Conservation (phyloP, 1,140 invertebrate species). For the Cotesia typhae region DNA sequence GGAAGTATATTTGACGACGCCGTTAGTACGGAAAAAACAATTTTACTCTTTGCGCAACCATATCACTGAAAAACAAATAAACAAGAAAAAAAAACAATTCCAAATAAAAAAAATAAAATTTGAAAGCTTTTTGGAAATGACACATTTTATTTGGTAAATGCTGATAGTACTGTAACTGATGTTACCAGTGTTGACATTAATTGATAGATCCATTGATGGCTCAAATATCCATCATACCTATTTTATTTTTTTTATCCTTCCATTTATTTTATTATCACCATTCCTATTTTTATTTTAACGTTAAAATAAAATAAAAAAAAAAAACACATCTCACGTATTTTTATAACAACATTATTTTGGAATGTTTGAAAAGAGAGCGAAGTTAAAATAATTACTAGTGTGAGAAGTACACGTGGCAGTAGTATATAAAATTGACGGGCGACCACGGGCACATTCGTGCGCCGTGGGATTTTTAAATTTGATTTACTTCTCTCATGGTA, state of each 20-base stretch:
- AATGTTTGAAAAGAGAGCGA: neutral
- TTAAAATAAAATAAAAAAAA: neutral
- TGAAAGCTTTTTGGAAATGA: neutral
- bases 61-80: neutral
- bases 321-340: neutral
- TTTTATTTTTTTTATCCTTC: constrained; percentile 7
- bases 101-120: constrained; percentile 3
- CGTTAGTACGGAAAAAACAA: neutral
- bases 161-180: neutral
- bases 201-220: constrained; percentile 21
- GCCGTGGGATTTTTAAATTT: constrained; percentile 63
- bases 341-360: no score
- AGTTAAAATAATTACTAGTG: constrained; percentile 13
- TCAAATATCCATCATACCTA: neutral
- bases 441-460: constrained; percentile 44
- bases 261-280: neutral
- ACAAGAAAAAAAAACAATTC: neutral
- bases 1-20: neutral
- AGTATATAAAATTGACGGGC: constrained; percentile 12
- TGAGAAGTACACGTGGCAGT: neutral
- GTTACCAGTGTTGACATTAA: constrained; percentile 20
- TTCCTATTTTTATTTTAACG: neutral
- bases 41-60: neutral
- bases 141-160: neutral
- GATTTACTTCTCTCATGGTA: constrained; percentile 63